Base-by-base conservation (phyloP, 1,140 invertebrate genomes). In the Dendroctonus ponderosae region DNA sequence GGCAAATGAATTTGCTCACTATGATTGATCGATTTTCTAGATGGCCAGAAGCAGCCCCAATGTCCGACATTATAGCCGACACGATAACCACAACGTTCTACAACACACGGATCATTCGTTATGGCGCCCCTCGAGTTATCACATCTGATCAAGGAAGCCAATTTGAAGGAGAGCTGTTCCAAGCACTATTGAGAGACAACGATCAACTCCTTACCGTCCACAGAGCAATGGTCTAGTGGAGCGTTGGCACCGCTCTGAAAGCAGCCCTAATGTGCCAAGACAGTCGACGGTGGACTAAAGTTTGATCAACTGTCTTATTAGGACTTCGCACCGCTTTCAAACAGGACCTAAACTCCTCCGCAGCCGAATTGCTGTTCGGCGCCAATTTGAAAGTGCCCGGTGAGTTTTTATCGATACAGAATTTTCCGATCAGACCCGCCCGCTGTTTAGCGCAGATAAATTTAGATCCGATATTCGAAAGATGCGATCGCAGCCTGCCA, bases 191-290 rank as follows among this genome's bases (percentile, higher is more conserved):
- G 57, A 11, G 39, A 70, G 74, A 48, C 42, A 63, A 0, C 57
- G 69, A 15, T 80, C 78, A 0, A 79, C 79, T 0, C 65, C 77
- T 5, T 81, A 78, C 53, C 75, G 77, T 58, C 76, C 77, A 0
- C 1, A 80, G 15, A 14, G n/a, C 11, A 52, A 80, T 60, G 78
- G 78, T 6, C 63, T 70, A 14, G 53, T 77, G 0, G 78, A 80
- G 58, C 44, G 77, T 43, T 75, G 69, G 56, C 80, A 84, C 70
- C 65, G 56, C 72, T 40, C 62, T 83, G 6, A 82, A 83, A 68
- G 53, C 72, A 12, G 70, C 80, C 3, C 46, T 81, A 7, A 76
- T 46, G 61, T 68, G 57, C 26, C 63, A 76, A 44, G 39, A 59
- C 4, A 70, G 51, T 0, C 52, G 41, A n/a, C 38, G 62, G 6